phyloP scores from a whole-genome alignment of 2,888 invertebrate species.

The Amphipoea oculea region DNA sequence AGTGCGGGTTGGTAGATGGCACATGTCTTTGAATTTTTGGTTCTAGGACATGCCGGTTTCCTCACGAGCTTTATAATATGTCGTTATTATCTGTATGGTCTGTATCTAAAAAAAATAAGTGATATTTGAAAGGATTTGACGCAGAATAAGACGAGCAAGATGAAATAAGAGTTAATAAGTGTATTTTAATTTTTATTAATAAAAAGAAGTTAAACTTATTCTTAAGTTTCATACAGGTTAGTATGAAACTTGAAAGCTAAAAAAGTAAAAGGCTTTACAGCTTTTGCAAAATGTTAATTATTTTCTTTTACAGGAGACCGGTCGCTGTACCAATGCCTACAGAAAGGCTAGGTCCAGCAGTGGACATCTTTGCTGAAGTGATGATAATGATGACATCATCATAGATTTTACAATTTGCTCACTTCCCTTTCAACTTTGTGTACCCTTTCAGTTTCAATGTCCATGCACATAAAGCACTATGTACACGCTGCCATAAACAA shows the following conservation, averaged over 20 bases:
- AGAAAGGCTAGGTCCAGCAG: not conserved
- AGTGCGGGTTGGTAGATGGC: too few relatives aligned
- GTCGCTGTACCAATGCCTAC: not conserved
- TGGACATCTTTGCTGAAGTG: not conserved
- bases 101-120: not conserved
- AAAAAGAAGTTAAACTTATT: too few relatives aligned
- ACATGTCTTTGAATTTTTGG: too few relatives aligned
- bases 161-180: not conserved
- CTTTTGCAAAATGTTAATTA: not conserved
- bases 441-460: constrained; percentile 21
- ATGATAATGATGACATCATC: not conserved
- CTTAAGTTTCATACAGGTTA: too few relatives aligned
- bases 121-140: not conserved
- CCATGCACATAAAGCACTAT: constrained; percentile 45
- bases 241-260: not conserved
- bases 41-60: too few relatives aligned
- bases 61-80: too few relatives aligned
- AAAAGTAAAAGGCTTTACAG: not conserved
- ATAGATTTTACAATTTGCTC: not conserved
- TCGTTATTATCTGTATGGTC: not conserved
- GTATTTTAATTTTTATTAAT: not conserved
- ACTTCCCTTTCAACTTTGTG: not conserved
- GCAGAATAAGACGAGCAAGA: not conserved
- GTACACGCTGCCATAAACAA: constrained; percentile 60
- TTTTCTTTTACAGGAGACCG: not conserved